Base-by-base conservation (phyloP, 2,888 invertebrate species). In the Taphrorychus bicolor region DNA sequence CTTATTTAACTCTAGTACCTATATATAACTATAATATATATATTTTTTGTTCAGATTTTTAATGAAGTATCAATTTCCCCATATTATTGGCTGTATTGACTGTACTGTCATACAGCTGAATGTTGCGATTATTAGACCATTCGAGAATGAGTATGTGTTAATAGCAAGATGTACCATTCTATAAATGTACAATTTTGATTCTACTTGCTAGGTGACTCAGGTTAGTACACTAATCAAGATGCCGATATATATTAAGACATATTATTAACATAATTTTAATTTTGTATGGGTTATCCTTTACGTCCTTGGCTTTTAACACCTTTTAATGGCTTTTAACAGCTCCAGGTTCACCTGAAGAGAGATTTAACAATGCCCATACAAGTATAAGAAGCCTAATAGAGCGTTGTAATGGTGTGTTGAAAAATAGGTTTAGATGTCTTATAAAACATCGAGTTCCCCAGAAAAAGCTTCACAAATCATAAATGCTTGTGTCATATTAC, bases 271-370 rank as follows among this genome's bases (percentile, higher is more conserved):
- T n/a, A n/a, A n/a, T 56, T 41, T 23, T 49, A 11, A 24, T 48
- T 24, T 48, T 49, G 51, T 51, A 62, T 56, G 42, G 69, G 71
- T 9, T 71, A 71, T 54, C 51, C 53, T 16, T 48, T 71, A 1
- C 22, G 66, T 16, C 59, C 65, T 11, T n/a, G n/a, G n/a, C n/a
- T n/a, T n/a, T n/a, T n/a, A n/a, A n/a, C n/a, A n/a, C n/a, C n/a
- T n/a, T n/a, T n/a, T n/a, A n/a, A n/a, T 71, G 69, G 66, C 40
- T 69, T n/a, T n/a, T 66, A 14, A 71, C 60, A 11, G 69, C 68
- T 14, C 41, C 59, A 16, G 56, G 61, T 62, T 62, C 59, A 41
- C 62, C 66, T 7, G 59, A 71, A 45, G 48, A 60, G 19, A 41
- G 48, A 22, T 71, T 53, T 57, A 67, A 68, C 19, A 61, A 24